Percentiles rank a stretch among this genome's conserved stretches.
These are phyloP conservation scores for Drosophila rellima DNA, from an alignment of 2,888 invertebrate species.

Conservation along the genomic window DNA sequence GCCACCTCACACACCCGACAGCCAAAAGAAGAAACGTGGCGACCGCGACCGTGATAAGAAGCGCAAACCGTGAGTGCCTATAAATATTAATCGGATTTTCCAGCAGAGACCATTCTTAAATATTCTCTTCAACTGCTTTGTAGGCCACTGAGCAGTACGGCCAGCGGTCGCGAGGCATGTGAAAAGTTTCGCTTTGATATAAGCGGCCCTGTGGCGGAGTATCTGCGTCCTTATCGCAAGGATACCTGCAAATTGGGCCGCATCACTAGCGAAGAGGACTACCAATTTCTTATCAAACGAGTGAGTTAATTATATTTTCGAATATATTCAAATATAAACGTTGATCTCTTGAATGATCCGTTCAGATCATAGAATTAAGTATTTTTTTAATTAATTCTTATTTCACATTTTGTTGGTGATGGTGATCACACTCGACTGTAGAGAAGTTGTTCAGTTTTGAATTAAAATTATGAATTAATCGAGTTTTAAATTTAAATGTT, in stretches of 20 bases:
- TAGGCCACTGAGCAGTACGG: constrained; percentile 20
- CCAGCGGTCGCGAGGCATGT: constrained; percentile 40
- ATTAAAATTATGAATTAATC: too few species aligned
- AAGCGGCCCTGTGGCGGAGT: constrained; percentile 60
- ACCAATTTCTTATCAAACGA: constrained; percentile 65
- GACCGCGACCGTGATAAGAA: constrained; percentile 30
- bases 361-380: too few species aligned
- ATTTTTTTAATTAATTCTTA: too few species aligned
- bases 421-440: background rate
- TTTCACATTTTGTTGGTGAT: too few species aligned
- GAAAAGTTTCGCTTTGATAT: constrained; percentile 66
- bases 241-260: constrained; percentile 93
- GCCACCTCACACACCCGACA: background rate
- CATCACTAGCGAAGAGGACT: constrained; percentile 95
- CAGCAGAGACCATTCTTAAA: too few species aligned
- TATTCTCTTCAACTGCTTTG: background rate
- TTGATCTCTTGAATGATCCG: too few species aligned
- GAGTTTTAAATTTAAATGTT: too few species aligned
- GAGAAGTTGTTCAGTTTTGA: too few species aligned
- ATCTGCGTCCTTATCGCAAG: constrained; percentile 90
- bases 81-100: background rate
- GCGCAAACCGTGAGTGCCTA: background rate
- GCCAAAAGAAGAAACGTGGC: constrained; percentile 52
- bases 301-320: constrained; percentile 39
- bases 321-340: too few species aligned